Percentiles rank a stretch among this genome's conserved stretches.
Conservation (phyloP, 2,113 vertebrate species). For the Rhipidura dahli region DNA sequence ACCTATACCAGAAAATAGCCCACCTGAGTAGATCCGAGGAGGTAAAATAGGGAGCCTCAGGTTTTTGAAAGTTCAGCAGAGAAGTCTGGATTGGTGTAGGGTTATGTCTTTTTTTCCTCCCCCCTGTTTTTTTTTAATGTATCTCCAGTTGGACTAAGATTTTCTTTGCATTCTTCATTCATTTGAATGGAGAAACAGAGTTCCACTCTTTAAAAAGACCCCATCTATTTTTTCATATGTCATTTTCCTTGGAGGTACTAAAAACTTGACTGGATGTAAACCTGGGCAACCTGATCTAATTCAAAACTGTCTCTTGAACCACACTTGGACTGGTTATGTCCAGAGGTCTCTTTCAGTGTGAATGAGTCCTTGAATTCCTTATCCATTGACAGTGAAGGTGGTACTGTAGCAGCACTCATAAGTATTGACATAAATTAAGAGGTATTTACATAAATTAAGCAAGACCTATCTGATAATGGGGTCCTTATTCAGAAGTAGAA, state of each 20-base stretch:
- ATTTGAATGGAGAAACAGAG: not conserved
- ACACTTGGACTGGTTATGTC: not conserved
- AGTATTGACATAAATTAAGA: not conserved
- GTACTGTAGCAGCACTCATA: not conserved
- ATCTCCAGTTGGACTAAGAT: not conserved
- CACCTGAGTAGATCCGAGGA: not conserved
- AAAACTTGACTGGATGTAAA: not conserved
- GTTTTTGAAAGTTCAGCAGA: not conserved
- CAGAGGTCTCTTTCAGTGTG: not conserved
- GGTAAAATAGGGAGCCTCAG: not conserved
- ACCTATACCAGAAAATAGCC: not conserved
- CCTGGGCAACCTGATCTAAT: not conserved
- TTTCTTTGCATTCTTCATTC: not conserved
- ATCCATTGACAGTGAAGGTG: not conserved
- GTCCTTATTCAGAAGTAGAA: not conserved
- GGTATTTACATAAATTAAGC: not conserved
- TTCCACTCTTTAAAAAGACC: not conserved
- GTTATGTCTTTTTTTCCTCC: accelerated
- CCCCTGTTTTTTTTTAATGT: too few relatives aligned
- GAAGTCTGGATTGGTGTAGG: not conserved
- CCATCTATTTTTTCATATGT: not conserved
- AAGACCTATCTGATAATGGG: not conserved
- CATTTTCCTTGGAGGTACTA: not conserved
- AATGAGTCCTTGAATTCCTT: not conserved
- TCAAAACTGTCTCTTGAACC: not conserved